Percentiles rank a stretch among this genome's conserved stretches.
phyloP scores from a whole-genome alignment of 2,113 vertebrate genomes.

The Etia nguti region DNA sequence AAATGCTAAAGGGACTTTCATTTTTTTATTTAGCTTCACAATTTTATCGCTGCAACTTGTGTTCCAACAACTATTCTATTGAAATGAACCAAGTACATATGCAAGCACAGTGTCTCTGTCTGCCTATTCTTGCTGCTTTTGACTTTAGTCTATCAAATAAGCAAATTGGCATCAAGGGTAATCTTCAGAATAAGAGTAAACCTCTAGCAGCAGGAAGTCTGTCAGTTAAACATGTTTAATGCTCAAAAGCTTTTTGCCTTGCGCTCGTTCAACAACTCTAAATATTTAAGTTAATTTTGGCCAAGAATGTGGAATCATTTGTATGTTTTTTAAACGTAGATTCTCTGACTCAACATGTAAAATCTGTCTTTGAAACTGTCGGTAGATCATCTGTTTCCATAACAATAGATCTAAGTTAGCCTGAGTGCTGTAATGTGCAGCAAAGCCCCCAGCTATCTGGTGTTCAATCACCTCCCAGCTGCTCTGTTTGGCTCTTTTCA shows the following conservation, averaged over 20 bases:
- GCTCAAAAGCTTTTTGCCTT: not conserved
- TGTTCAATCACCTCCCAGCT: conserved; percentile 19
- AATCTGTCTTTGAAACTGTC: not conserved
- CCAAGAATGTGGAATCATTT: not conserved
- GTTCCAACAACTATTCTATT: not conserved
- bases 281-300: not conserved
- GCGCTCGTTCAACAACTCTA: not conserved
- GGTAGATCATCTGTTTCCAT: not conserved
- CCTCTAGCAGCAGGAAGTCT: not conserved
- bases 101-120: not conserved
- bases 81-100: not conserved
- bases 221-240: not conserved
- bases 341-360: not conserved
- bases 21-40: not conserved
- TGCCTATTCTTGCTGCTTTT: not conserved
- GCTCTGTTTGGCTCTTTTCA: conserved; percentile 32
- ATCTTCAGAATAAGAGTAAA: not conserved
- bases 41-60: not conserved
- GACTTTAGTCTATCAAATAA: not conserved
- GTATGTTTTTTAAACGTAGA: not conserved
- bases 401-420: conserved; percentile 8
- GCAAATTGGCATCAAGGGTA: not conserved
- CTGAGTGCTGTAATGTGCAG: not conserved
- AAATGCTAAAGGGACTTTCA: not conserved
- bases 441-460: conserved; percentile 17